phyloP scores from a whole-genome alignment of 2,888 invertebrate genomes.

The Labia minor region DNA sequence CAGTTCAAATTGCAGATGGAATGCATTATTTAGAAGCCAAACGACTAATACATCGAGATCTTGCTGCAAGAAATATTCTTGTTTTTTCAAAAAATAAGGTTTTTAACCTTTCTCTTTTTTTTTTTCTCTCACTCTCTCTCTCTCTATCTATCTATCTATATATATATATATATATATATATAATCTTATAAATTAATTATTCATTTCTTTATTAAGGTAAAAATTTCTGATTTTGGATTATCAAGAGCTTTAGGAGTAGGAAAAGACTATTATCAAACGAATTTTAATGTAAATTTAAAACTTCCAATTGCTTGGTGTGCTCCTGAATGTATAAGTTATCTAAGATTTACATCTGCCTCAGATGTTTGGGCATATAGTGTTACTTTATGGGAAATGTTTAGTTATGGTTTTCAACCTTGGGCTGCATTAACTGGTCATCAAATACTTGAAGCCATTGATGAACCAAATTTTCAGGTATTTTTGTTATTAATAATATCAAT shows the following conservation, averaged over 20 bases:
- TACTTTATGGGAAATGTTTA: constrained; percentile 99
- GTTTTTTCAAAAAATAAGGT: constrained; percentile 86
- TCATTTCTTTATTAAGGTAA: constrained; percentile 44
- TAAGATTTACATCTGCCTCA: constrained; percentile 90
- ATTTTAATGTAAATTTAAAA: constrained; percentile 93
- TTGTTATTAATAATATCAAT: too few species aligned
- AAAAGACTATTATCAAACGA: constrained; percentile 97
- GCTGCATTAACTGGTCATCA: constrained; percentile 86
- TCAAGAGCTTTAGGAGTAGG: constrained; percentile 92
- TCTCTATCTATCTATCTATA: too few species aligned
- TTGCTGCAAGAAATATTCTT: constrained; percentile 94
- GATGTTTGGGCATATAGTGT: constrained; percentile 98
- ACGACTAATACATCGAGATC: constrained; percentile 91
- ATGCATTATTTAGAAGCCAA: constrained; percentile 96
- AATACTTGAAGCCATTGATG: constrained; percentile 90
- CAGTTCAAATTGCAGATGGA: constrained; percentile 91
- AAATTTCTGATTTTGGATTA: constrained; percentile 96
- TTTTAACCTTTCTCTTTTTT: not conserved
- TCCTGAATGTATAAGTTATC: constrained; percentile 91
- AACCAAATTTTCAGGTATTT: constrained; percentile 74
- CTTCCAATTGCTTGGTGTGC: constrained; percentile 99
- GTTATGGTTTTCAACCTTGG: constrained; percentile 98
- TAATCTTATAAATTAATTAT: too few species aligned
- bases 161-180: too few species aligned
- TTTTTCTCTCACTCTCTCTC: too few species aligned